A percentile compares a stretch with the other conserved stretches of the same genome.
Evolutionary conservation across 2,113 vertebrate genomes (phyloP).

Genomic region (Dascyllus trimaculatus): DNA sequence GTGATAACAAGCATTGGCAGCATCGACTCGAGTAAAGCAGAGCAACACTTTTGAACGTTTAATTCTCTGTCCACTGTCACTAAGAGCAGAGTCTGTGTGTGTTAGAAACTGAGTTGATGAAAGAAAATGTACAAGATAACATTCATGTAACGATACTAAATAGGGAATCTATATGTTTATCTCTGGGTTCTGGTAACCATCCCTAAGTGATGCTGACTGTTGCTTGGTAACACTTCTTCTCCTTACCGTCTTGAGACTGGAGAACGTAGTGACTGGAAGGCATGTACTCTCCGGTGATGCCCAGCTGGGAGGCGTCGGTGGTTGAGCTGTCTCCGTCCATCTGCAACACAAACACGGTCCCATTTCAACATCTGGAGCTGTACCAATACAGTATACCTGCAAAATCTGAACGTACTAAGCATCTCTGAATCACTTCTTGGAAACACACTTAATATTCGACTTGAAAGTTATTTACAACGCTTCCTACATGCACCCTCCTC

Average conservation of each 20-base stretch:
- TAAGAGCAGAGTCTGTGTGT: too few relatives aligned
- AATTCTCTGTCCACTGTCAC: too few relatives aligned
- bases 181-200: too few relatives aligned
- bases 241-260: conserved; percentile 95
- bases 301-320: conserved; percentile 96
- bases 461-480: not conserved
- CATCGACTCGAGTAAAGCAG: too few relatives aligned
- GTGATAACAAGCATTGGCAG: too few relatives aligned
- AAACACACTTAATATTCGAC: not conserved
- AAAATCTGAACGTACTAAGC: not conserved
- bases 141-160: too few relatives aligned
- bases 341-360: conserved; percentile 74
- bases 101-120: too few relatives aligned
- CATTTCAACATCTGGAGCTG: not conserved
- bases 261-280: conserved; percentile 94
- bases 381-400: not conserved
- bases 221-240: not conserved
- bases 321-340: conserved; percentile 98
- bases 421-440: not conserved
- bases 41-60: too few relatives aligned
- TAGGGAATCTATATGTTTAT: too few relatives aligned
- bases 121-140: too few relatives aligned
- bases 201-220: not conserved
- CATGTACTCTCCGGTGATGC: conserved; percentile 96
- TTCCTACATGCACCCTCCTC: not conserved